Evolutionary conservation across 2,113 vertebrate genomes (phyloP), one percentile per base, ranked within the genome.

Genomic region (Plectropomus leopardus): DNA sequence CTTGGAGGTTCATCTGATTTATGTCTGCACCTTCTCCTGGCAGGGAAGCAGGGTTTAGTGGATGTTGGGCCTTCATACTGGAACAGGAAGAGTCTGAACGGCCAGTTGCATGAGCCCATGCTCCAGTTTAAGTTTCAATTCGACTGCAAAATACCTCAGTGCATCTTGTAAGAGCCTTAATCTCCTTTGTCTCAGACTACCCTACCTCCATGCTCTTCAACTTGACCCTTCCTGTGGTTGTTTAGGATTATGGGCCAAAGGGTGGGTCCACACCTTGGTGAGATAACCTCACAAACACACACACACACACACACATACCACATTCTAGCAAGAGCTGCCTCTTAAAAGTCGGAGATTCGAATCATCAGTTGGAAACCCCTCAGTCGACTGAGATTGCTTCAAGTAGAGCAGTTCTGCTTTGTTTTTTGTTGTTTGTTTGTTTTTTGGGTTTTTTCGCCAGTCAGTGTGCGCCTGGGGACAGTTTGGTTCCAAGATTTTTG

Each of bases 191-290:
- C 51, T 59, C 16, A 48, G 24, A 14, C 34, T 2, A 42, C 48
- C 19, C 55, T 50, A 70, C 66, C 84, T 71, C 45, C 3, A 0
- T 4, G n/a, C 61, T 61, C 74, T 80, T 72, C 59, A 55, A 79
- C 74, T 55, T 84, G 71, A 86, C 84, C 83, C 79, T 57, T 57
- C 17, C 34, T 84, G 54, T 84, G 76, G 72, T 85, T 47, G 3
- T 30, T 65, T 58, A 47, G 64, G 76, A 80, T 80, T 75, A 72
- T 30, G 57, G 44, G 53, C 78, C 55, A 47, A 34, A 55, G 32
- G 36, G n/a, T 55, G 72, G 40, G 44, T 67, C 48, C 59, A 7
- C 69, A 70, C 45, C 17, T 75, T 28, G 32, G 16, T 44, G 36
- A 44, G 74, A 72, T 68, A 58, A 72, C 36, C 66, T 55, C 32